Percentiles rank a stretch among this genome's conserved stretches.
phyloP scores from a whole-genome alignment of 2,113 vertebrate genomes.

The Paracanthobrama guichenoti region DNA sequence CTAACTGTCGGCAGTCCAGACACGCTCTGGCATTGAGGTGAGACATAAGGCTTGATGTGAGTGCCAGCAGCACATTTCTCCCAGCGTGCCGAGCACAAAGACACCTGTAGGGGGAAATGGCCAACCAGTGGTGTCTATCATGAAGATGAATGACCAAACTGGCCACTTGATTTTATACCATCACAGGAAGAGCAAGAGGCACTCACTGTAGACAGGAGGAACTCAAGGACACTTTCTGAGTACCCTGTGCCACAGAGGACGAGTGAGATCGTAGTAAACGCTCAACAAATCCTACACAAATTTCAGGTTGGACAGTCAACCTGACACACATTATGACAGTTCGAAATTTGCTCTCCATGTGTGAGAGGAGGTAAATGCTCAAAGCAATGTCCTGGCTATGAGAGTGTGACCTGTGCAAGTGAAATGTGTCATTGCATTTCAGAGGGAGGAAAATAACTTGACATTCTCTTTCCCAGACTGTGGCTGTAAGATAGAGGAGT shows the following conservation, averaged over 20 bases:
- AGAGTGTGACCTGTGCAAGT: slow-evolving; percentile 25
- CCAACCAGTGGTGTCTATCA: slow-evolving; percentile 15
- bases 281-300: neutral
- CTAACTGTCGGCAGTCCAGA: neutral
- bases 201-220: neutral
- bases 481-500: slow-evolving; percentile 1
- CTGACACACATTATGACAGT: slow-evolving; percentile 4
- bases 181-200: neutral
- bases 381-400: slow-evolving; percentile 10
- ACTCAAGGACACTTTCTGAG: slow-evolving; percentile 3
- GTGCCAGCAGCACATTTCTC: slow-evolving; percentile 26
- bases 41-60: slow-evolving; percentile 34
- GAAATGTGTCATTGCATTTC: slow-evolving; percentile 39
- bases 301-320: neutral
- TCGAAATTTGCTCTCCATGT: neutral
- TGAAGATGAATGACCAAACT: slow-evolving; percentile 27
- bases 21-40: neutral
- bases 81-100: slow-evolving; percentile 18
- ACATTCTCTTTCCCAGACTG: neutral
- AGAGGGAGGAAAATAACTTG: slow-evolving; percentile 37
- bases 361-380: slow-evolving; percentile 13
- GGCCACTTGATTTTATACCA: slow-evolving; percentile 8
- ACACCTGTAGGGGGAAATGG: slow-evolving; percentile 27
- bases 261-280: neutral
- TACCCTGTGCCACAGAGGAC: neutral